These are phyloP conservation scores for Hemichromis elongatus DNA, from an alignment of 2,113 vertebrate species.

Conservation along the genomic window DNA sequence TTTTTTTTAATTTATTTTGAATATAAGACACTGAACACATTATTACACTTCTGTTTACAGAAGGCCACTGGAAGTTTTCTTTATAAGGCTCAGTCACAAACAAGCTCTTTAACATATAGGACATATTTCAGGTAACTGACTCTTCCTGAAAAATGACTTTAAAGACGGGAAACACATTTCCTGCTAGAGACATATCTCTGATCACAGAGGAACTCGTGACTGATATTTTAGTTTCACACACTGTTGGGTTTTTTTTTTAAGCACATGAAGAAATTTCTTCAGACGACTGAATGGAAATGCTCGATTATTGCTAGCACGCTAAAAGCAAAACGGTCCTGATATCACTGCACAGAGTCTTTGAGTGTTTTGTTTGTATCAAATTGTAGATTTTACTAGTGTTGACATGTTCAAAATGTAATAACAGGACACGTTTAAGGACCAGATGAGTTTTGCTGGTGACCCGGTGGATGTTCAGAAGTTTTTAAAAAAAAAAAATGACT, in stretches of 20 bases:
- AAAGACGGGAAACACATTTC: background rate
- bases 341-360: background rate
- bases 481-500: background rate
- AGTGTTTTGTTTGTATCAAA: background rate
- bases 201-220: accelerated
- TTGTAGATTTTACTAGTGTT: background rate
- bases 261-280: accelerated
- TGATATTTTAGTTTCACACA: accelerated
- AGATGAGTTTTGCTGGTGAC: background rate
- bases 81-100: background rate
- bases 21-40: background rate
- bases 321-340: background rate
- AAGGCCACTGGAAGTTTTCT: background rate
- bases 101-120: background rate
- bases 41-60: background rate
- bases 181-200: background rate
- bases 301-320: background rate
- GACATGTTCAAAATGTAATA: background rate
- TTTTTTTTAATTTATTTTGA: too few relatives aligned
- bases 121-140: background rate
- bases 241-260: background rate
- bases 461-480: accelerated
- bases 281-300: background rate
- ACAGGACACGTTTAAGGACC: background rate
- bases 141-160: background rate